Conservation (phyloP, 2,888 invertebrate species). For the Steromphala cineraria region DNA sequence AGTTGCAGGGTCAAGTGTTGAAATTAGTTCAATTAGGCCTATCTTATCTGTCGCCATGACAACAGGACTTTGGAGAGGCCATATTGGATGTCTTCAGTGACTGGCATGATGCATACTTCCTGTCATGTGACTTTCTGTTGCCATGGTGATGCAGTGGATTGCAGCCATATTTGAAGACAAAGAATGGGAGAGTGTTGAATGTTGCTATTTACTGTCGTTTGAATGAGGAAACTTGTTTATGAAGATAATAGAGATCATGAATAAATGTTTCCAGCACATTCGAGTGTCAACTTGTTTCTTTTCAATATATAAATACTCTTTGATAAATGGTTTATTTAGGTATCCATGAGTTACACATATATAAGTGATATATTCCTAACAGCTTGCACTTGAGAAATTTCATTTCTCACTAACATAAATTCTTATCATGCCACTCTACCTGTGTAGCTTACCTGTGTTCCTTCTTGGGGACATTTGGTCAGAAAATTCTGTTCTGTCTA, state of each 20-base stretch:
- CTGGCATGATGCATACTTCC: too few relatives aligned
- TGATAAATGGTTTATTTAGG: too few relatives aligned
- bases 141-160: not conserved
- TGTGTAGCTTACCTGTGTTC: too few relatives aligned
- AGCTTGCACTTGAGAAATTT: too few relatives aligned
- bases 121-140: not conserved
- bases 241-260: slow-evolving; percentile 16
- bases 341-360: too few relatives aligned
- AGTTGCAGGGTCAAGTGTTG: not conserved
- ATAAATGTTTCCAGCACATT: slow-evolving; percentile 19
- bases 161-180: slow-evolving; percentile 2
- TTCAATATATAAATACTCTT: not conserved
- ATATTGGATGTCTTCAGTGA: too few relatives aligned
- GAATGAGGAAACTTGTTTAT: slow-evolving; percentile 18
- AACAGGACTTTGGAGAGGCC: too few relatives aligned
- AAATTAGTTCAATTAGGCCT: not conserved
- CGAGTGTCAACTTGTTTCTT: not conserved
- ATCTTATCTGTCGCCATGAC: not conserved
- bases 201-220: slow-evolving; percentile 16
- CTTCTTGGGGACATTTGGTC: too few relatives aligned
- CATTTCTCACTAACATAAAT: too few relatives aligned
- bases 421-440: too few relatives aligned
- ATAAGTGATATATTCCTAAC: too few relatives aligned
- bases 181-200: slow-evolving; percentile 16
- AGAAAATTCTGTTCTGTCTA: too few relatives aligned